phyloP scores from a whole-genome alignment of 2,113 vertebrate species.

The Tetrax tetrax region DNA sequence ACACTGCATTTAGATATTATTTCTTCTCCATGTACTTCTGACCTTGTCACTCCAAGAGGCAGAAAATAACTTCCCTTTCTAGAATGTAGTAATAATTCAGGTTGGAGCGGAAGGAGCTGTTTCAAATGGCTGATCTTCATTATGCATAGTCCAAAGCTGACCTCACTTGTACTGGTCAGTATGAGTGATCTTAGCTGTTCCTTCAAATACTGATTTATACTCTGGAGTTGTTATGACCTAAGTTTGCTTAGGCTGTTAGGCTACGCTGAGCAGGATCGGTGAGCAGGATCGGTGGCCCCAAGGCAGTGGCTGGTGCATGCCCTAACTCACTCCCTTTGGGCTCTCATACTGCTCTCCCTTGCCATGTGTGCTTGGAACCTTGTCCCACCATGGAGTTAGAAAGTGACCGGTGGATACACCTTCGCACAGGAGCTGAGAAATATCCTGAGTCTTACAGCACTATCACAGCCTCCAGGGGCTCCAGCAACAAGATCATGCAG shows the following conservation, averaged over 20 bases:
- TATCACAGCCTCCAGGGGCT: background rate
- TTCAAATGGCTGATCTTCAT: background rate
- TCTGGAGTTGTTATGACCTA: background rate
- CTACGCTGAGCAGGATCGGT: background rate
- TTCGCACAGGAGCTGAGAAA: background rate
- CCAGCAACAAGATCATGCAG: background rate
- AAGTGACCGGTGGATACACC: background rate
- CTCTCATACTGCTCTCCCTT: background rate
- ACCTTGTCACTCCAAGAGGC: background rate
- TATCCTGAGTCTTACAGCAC: no score
- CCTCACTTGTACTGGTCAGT: background rate
- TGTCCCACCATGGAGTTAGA: background rate
- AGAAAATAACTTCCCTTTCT: background rate
- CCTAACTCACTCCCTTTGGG: background rate
- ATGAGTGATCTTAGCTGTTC: background rate
- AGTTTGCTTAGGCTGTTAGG: background rate
- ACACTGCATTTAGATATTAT: background rate
- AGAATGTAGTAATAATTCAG: background rate
- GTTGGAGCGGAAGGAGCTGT: background rate
- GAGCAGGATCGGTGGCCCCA: background rate
- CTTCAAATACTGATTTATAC: background rate
- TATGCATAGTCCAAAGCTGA: background rate
- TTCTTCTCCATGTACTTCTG: constrained; percentile 15
- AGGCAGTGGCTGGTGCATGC: rapidly evolving
- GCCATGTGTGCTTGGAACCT: background rate